Evolutionary conservation across 2,113 vertebrate genomes (phyloP), one percentile per base, ranked within the genome.

Genomic region (Coptodon bakossiorum): DNA sequence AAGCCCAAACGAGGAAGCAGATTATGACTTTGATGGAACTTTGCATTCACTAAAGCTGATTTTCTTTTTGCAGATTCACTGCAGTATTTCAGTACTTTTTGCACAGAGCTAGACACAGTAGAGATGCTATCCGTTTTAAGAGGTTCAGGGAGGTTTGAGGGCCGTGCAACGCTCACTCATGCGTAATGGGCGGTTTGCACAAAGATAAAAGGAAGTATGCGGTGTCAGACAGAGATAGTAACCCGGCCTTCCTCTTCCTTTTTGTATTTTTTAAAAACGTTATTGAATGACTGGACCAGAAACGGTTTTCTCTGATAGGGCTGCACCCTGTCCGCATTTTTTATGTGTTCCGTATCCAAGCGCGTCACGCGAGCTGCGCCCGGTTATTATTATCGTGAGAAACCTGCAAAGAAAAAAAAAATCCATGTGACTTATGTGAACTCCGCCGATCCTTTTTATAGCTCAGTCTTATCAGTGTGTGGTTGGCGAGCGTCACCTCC

Each of bases 241-340:
- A 88, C 87, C 63, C 66, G 71, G 84, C 92, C 95, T 97, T 97
- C 96, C 96, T 97, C 96, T 97, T 97, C 96, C 95, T 96, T 93
- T 93, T 93, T 83, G 53, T 94, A 89, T 90, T 93, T 90, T 91
- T 88, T 92, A 92, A 91, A 87, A 50, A 88, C 53, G 29, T 82
- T 57, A 68, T 73, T 94, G 89, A 95, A 94, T 94, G 93, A 86
- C 89, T 45, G 36, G 31, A 57, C 50, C 43, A 80, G n/a, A 81
- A 59, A 76, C 27, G 9, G 2, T 52, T 63, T 52, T 40, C 29
- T 92, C 13, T 48, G 9, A 86, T 56, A 61, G 22, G 11, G 4
- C 24, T 63, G 11, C 38, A 40, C 29, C 13, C 17, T 29, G 34
- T 52, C 9, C 7, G 8, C 27, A 14, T 31, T 56, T 27, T 76